Conservation (phyloP, 2,888 invertebrate genomes). For the Linnaemya vulpina region DNA sequence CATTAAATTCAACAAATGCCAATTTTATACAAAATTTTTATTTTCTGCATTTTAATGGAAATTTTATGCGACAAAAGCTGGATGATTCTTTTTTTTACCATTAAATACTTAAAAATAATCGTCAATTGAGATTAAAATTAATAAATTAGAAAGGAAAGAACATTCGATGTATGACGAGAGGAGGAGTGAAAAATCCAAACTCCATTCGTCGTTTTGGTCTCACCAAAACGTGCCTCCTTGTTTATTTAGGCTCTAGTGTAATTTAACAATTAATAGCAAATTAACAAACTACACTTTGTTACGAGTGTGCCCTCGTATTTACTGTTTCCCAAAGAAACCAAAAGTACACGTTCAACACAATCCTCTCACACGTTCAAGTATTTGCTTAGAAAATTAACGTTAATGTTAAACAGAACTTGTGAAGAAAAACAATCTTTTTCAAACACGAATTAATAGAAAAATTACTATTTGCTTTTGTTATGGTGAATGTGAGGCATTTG, state of each 20-base stretch:
- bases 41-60: slow-evolving; percentile 62
- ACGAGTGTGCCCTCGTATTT: slow-evolving; percentile 35
- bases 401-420: slow-evolving; percentile 54
- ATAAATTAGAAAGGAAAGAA: slow-evolving; percentile 7
- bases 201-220: not conserved
- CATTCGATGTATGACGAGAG: no score
- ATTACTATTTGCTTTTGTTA: slow-evolving; percentile 60
- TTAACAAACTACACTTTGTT: slow-evolving; percentile 79
- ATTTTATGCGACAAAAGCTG: slow-evolving; percentile 41
- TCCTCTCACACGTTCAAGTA: slow-evolving; percentile 61
- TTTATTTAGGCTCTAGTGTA: slow-evolving; percentile 62
- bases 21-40: slow-evolving; percentile 64
- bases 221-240: slow-evolving; percentile 38
- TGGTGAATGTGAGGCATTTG: slow-evolving; percentile 3
- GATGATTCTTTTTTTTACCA: slow-evolving; percentile 26
- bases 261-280: slow-evolving; percentile 81
- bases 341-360: slow-evolving; percentile 67
- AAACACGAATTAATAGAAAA: slow-evolving; percentile 68
- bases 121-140: slow-evolving; percentile 17
- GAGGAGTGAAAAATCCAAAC: not conserved
- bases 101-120: slow-evolving; percentile 39
- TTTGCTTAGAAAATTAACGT: slow-evolving; percentile 69
- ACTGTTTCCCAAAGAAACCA: slow-evolving; percentile 14
- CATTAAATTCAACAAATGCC: slow-evolving; percentile 68
- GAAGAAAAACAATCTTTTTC: slow-evolving; percentile 57